A percentile compares a stretch with the other conserved stretches of the same genome.
Conservation (phyloP, 2,888 invertebrate genomes). For the Himalopsyche tibetana region DNA sequence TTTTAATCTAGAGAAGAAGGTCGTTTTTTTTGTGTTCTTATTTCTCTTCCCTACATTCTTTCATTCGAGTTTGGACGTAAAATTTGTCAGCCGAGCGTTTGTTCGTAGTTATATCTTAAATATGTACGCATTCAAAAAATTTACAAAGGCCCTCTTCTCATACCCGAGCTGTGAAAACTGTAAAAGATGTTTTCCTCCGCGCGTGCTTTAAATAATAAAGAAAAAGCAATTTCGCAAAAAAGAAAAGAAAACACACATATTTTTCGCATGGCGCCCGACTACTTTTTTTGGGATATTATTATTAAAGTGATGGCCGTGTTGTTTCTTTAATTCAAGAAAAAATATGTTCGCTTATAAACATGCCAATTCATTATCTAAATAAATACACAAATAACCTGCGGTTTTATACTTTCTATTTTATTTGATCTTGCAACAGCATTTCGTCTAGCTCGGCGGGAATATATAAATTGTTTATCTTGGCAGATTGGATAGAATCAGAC, state of each 20-base stretch:
- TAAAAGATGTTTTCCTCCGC: slow-evolving; percentile 6
- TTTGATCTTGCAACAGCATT: too few relatives aligned
- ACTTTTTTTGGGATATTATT: background rate
- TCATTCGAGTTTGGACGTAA: slow-evolving; percentile 58
- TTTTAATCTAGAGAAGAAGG: slow-evolving; percentile 59
- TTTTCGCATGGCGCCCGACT: background rate
- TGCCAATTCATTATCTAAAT: background rate
- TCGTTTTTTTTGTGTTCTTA: background rate
- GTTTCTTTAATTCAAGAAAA: slow-evolving; percentile 25
- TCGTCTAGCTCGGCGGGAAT: too few relatives aligned
- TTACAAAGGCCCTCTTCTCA: background rate
- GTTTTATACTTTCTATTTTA: too few relatives aligned
- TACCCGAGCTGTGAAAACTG: slow-evolving; percentile 25
- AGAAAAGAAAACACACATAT: background rate
- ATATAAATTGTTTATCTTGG: too few relatives aligned
- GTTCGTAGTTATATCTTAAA: background rate
- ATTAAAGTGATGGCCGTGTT: background rate
- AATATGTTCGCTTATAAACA: background rate
- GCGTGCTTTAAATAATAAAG: slow-evolving; percentile 23
- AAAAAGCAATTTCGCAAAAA: slow-evolving; percentile 24
- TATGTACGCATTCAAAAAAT: slow-evolving; percentile 15
- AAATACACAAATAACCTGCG: too few relatives aligned
- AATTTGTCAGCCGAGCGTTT: slow-evolving; percentile 56
- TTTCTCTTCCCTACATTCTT: slow-evolving; percentile 40
- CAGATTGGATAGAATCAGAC: too few relatives aligned